A percentile compares a stretch with the other conserved stretches of the same genome.
Conservation (phyloP, 2,113 vertebrate genomes). For the Gadus macrocephalus region DNA sequence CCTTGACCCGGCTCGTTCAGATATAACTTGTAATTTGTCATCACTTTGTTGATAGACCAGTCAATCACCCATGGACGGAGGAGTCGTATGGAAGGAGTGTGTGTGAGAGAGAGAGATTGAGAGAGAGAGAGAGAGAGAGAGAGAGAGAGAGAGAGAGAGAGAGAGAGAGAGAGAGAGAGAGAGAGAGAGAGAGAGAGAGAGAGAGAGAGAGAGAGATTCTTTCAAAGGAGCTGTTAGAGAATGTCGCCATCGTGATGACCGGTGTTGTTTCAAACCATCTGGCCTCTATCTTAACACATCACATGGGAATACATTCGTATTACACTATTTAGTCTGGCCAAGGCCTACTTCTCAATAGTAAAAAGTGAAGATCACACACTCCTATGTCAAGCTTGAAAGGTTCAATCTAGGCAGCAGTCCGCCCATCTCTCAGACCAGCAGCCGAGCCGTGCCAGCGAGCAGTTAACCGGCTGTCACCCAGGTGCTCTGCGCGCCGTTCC, state of each 20-base stretch:
- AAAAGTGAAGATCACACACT: no score
- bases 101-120: background rate
- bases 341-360: no score
- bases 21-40: slow-evolving; percentile 10
- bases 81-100: background rate
- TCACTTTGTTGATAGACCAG: background rate
- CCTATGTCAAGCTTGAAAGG: no score
- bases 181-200: background rate
- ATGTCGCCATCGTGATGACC: no score
- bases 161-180: slow-evolving; percentile 3
- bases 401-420: no score
- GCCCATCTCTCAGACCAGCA: no score
- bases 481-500: slow-evolving; percentile 29
- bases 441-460: no score
- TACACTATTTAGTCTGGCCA: no score
- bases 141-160: background rate
- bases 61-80: slow-evolving; percentile 11
- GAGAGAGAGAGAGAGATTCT: background rate
- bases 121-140: background rate
- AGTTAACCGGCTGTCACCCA: slow-evolving; percentile 24
- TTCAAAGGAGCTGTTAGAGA: no score
- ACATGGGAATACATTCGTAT: no score
- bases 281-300: no score
- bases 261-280: no score
- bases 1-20: background rate